A percentile compares a stretch with the other conserved stretches of the same genome.
Conservation (phyloP, 2,113 vertebrate species). For the Sitta europaea region DNA sequence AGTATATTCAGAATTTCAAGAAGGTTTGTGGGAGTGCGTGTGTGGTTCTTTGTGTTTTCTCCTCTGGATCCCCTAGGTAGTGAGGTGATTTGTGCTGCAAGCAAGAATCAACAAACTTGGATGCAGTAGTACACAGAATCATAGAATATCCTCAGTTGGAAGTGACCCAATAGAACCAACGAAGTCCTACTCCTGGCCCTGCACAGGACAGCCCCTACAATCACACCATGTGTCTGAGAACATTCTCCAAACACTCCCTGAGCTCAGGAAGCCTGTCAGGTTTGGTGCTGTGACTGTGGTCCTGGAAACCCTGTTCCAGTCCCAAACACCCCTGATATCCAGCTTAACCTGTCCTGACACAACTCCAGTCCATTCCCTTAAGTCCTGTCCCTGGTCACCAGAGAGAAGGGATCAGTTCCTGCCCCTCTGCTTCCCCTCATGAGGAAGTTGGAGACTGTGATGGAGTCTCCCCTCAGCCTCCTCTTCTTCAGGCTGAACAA, state of each 20-base stretch:
- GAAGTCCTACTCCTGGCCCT: not conserved
- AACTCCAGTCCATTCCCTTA: not conserved
- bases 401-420: not conserved
- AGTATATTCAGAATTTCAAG: not conserved
- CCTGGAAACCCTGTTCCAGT: not conserved
- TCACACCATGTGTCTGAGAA: not conserved
- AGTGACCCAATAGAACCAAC: not conserved
- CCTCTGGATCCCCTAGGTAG: accelerated
- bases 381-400: not conserved
- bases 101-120: not conserved
- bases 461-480: not conserved
- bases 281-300: no score
- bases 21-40: not conserved
- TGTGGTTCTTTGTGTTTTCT: not conserved
- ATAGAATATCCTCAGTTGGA: not conserved
- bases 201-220: not conserved
- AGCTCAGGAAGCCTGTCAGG: not conserved
- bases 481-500: not conserved
- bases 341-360: not conserved
- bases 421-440: not conserved
- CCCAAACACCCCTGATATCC: not conserved
- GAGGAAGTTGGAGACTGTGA: not conserved
- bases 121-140: not conserved
- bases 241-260: not conserved
- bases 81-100: not conserved